Evolutionary conservation across 2,888 invertebrate species (phyloP).

Genomic region (Dasysyrphus tricinctus): DNA sequence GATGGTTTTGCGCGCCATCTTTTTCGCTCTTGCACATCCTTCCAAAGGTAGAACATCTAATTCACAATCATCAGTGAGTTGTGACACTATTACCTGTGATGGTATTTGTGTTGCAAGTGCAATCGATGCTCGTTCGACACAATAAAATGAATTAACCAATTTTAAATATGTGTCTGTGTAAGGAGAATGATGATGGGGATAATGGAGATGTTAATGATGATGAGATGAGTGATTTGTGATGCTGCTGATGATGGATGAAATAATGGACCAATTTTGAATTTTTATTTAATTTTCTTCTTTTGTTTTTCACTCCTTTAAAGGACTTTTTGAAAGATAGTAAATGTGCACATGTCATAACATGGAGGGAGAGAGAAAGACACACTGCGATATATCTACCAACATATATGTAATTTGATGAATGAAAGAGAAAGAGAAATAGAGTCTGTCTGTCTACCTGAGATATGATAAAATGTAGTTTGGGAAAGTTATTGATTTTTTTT

Average conservation of each 20-base stretch:
- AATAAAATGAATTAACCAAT: constrained; percentile 43
- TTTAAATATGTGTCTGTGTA: constrained; percentile 33
- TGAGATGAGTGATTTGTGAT: constrained; percentile 14
- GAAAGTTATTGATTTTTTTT: constrained; percentile 72
- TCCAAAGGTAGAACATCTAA: constrained; percentile 8
- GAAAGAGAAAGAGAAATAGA: constrained; percentile 65
- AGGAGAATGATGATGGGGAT: constrained; percentile 8
- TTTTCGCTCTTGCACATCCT: constrained; percentile 62
- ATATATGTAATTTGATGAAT: constrained; percentile 23
- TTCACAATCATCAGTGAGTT: constrained; percentile 44
- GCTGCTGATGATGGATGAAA: constrained; percentile 42
- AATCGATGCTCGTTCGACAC: constrained; percentile 58
- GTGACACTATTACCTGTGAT: constrained; percentile 64
- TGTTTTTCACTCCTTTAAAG: not conserved
- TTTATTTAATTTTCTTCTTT: constrained; percentile 61
- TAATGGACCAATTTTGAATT: constrained; percentile 59
- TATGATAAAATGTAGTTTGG: constrained; percentile 69
- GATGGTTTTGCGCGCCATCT: constrained; percentile 69
- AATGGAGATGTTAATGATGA: constrained; percentile 5
- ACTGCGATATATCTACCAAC: constrained; percentile 21
- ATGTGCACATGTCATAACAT: constrained; percentile 40
- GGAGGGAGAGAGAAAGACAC: constrained; percentile 5
- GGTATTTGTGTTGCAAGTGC: constrained; percentile 58
- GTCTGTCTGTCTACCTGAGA: constrained; percentile 74
- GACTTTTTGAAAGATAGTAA: not conserved